Percentiles rank a stretch among this genome's conserved stretches.
phyloP scores from a whole-genome alignment of 2,113 vertebrate genomes.

The Argyrosomus japonicus region DNA sequence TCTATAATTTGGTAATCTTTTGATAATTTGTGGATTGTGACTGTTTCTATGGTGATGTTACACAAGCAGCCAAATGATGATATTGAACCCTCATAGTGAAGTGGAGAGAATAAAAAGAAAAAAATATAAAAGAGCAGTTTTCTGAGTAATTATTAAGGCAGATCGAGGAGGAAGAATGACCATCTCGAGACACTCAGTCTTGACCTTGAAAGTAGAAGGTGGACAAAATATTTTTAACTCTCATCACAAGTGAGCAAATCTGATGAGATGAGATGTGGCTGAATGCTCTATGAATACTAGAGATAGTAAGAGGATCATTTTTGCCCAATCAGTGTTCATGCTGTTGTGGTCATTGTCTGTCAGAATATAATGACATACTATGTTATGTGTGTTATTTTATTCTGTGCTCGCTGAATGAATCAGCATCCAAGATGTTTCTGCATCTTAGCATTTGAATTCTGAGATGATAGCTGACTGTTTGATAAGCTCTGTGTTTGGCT shows the following conservation, averaged over 20 bases:
- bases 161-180: neutral
- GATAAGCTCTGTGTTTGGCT: neutral
- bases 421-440: neutral
- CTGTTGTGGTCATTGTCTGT: neutral
- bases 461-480: neutral
- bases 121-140: neutral
- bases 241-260: neutral
- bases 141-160: no score
- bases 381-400: neutral
- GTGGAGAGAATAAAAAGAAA: neutral
- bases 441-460: neutral
- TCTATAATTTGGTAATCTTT: neutral
- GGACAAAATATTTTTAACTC: neutral
- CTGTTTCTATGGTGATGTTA: constrained; percentile 32
- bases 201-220: neutral
- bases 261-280: neutral
- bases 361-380: neutral
- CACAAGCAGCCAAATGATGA: neutral
- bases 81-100: neutral
- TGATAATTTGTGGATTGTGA: constrained; percentile 4
- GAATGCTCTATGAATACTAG: neutral
- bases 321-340: neutral
- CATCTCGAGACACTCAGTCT: neutral
- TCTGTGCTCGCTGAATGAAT: neutral
- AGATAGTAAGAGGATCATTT: neutral